These are phyloP conservation scores for Hydrozoanthus gracilis DNA, from an alignment of 92 coral and sea anemone genomes.

Conservation along the genomic window DNA sequence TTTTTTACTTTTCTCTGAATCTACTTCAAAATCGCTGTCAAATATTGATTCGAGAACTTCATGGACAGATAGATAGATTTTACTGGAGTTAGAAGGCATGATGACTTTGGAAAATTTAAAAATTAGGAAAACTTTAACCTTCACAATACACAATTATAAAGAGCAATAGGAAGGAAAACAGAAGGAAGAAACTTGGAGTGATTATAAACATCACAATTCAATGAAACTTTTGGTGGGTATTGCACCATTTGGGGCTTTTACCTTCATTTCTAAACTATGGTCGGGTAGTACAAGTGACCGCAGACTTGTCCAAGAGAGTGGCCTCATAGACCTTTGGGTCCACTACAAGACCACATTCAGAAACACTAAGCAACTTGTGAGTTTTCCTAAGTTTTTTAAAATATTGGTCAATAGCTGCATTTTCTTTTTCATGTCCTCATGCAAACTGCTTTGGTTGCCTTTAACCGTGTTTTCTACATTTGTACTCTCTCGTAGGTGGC, in stretches of 20 bases:
- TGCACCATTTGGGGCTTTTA: background rate
- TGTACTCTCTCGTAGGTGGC: conserved; percentile 21
- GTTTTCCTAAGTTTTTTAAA: background rate
- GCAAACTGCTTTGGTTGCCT: conserved; percentile 46
- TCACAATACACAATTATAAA: too few relatives aligned
- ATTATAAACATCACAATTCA: conserved; percentile 10
- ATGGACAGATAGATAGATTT: too few relatives aligned
- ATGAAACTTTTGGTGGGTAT: conserved; percentile 7
- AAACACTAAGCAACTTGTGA: background rate
- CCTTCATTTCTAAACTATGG: conserved; percentile 13
- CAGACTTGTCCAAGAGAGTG: conserved; percentile 4
- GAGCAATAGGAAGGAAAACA: too few relatives aligned
- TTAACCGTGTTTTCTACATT: conserved; percentile 1
- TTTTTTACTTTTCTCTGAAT: too few relatives aligned
- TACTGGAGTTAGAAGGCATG: too few relatives aligned
- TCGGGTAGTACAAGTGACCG: conserved; percentile 14
- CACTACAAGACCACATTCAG: background rate
- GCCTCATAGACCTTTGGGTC: background rate
- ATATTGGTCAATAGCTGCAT: conserved; percentile 39
- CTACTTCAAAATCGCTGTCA: too few relatives aligned
- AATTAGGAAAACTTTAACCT: too few relatives aligned
- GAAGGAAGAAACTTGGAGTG: conserved; percentile 7
- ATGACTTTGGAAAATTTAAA: too few relatives aligned
- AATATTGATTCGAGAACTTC: too few relatives aligned
- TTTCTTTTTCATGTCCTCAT: conserved; percentile 55